Evolutionary conservation across 2,797 vertebrate genomes (phyloP), one percentile per base, ranked within the genome.

Genomic region (Tadarida brasiliensis): DNA sequence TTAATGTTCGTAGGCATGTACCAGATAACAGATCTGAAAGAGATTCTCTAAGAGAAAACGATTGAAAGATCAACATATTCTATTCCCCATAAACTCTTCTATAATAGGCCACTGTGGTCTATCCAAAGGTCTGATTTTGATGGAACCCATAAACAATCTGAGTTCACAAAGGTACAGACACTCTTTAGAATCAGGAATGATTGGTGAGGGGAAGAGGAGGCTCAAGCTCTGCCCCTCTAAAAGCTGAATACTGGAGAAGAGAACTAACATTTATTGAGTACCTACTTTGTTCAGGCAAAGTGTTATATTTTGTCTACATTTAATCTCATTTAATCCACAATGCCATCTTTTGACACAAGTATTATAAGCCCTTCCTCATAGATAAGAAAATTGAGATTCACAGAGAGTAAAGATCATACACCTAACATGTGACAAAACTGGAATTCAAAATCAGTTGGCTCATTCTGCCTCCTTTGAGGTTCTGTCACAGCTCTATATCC

Each of bases 71-170:
- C 68, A 93, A 80, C 63, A 47, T 26, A 44, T 20, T 33, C 51
- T 68, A 47, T 7, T 86, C n/a, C n/a, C 7, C 39, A 28, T 17
- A 90, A 83, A 39, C 51, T 1, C 12, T 74, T 87, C 67, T 63
- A 57, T 14, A 94, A 89, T 26, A 89, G 33, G 30, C 44, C 80
- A 44, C 59, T 93, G n/a, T 63, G 33, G 61, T 88, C n/a, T 77
- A 80, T 47, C 44, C n/a, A 82, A 88, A 91, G 33, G 15, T 57
- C 17, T 85, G 57, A 74, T 84, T 94, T 59, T 70, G 83, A 88
- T 59, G n/a, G n/a, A 93, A 65, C 22, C 10, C 35, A 63, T 44
- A 84, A 74, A 56, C 87, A 74, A 17, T 47, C 8, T 80, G 22
- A 84, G 33, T 88, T 94, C 80, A 74, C 26, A 74, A 84, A 54